Evolutionary conservation across 2,888 invertebrate genomes (phyloP).

Genomic region (Drosophila fungiperda): DNA sequence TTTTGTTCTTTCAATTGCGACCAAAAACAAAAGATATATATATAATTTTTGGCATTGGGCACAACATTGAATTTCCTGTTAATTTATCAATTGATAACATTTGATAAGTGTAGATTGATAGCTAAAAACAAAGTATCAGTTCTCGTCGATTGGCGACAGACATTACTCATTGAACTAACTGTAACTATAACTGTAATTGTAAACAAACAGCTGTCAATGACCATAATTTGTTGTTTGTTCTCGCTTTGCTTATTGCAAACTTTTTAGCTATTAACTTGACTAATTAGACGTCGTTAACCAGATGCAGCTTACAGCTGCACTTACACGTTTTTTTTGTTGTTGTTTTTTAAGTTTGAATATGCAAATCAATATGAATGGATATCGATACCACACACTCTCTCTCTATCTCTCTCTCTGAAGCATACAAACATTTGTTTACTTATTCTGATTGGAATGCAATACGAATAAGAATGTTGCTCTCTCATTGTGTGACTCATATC

Average conservation of each 20-base stretch:
- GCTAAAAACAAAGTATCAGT: not conserved
- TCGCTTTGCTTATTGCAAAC: slow-evolving; percentile 5
- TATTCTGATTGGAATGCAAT: slow-evolving; percentile 3
- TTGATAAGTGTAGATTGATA: slow-evolving; percentile 23
- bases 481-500: not conserved
- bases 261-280: slow-evolving; percentile 31
- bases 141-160: slow-evolving; percentile 46
- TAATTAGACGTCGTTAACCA: slow-evolving; percentile 37
- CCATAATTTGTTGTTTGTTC: slow-evolving; percentile 6
- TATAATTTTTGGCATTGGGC: not conserved
- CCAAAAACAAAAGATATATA: not conserved
- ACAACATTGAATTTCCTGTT: not conserved
- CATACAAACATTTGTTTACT: not conserved
- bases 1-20: not conserved
- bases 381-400: slow-evolving; percentile 13
- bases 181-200: slow-evolving; percentile 33
- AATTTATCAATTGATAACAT: slow-evolving; percentile 31
- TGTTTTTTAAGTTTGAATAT: slow-evolving; percentile 12
- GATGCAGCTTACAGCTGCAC: slow-evolving; percentile 27
- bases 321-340: not conserved
- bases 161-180: slow-evolving; percentile 10
- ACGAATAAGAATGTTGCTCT: not conserved
- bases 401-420: not conserved
- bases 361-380: slow-evolving; percentile 46
- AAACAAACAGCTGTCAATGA: slow-evolving; percentile 44